Evolutionary conservation across 2,888 invertebrate genomes (phyloP), one percentile per base, ranked within the genome.

Genomic region (Meteorus colon): DNA sequence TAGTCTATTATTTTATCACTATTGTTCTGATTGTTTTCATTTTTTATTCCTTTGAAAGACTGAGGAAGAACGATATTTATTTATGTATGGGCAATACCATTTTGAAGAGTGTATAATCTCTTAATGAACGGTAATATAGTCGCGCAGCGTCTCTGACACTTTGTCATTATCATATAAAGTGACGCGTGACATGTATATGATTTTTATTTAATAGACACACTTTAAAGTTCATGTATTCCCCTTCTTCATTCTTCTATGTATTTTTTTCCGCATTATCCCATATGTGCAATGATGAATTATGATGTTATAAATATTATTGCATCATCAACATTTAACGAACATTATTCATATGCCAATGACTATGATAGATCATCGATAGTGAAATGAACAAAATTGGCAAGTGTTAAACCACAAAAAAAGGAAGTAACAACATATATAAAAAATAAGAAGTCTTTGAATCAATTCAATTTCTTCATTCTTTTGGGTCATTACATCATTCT

Each of bases 121-220:
- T 55, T 55, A 55, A 55, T 55, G 19, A 55, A 19, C 19, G 19
- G 19, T 55, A 55, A 55, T 55, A 55, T 24, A 55, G 6, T 55
- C 19, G 19, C 8, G n/a, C 19, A 55, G 55, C 19, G 19, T 55
- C 19, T 8, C 8, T 19, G 55, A 55, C n/a, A 55, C 55, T 55
- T 55, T 55, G 55, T 55, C 55, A 55, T 55, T 55, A 19, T 19
- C 55, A 55, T 55, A 55, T 55, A 55, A 55, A 19, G 55, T 55
- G 55, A 55, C 55, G 19, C 55, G 55, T 55, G 55, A 55, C 19
- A 55, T 19, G 19, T 55, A 19, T 55, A 55, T 55, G 19, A 55
- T 55, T 55, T 55, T 55, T 24, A 55, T 55, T 55, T 24, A 55
- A 55, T 55, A 19, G 19, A 19, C 19, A 19, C 19, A 55, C 55